Conservation (phyloP, 2,888 invertebrate species). For the Xestia rhomboidea region DNA sequence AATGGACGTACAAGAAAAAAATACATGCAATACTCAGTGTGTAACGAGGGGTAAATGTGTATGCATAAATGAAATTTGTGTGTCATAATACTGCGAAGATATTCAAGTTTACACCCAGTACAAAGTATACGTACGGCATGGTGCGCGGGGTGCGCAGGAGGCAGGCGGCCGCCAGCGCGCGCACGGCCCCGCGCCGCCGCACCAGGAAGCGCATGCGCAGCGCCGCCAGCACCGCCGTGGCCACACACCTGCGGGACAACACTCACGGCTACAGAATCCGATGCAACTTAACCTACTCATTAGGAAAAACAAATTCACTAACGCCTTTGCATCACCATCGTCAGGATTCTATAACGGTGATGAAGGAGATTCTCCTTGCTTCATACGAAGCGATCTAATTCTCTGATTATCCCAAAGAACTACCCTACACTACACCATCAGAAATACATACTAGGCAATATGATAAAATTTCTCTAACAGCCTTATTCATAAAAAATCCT, state of each 20-base stretch:
- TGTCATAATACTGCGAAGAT: too few species aligned
- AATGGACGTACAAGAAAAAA: too few species aligned
- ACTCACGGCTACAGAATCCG: too few species aligned
- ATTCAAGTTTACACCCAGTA: too few species aligned
- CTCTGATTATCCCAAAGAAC: not conserved
- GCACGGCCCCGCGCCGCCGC: conserved; percentile 77
- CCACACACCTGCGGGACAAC: conserved; percentile 74
- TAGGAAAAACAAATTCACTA: not conserved
- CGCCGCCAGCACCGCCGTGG: conserved; percentile 75
- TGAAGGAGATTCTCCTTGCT: not conserved
- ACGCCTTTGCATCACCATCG: not conserved
- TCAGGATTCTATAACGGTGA: not conserved
- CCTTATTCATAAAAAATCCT: too few species aligned
- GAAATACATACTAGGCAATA: not conserved
- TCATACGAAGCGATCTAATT: not conserved
- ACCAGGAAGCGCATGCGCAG: conserved; percentile 85
- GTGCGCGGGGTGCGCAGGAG: conserved; percentile 67
- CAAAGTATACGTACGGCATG: conserved; percentile 58
- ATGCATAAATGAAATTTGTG: too few species aligned
- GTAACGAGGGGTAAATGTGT: too few species aligned
- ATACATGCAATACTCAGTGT: too few species aligned
- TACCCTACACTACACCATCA: not conserved
- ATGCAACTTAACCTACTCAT: not conserved
- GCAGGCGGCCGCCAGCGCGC: conserved; percentile 73
- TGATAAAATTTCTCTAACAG: not conserved